Base-by-base conservation (phyloP, 2,113 vertebrate species). In the Eulacestoma nigropectus region DNA sequence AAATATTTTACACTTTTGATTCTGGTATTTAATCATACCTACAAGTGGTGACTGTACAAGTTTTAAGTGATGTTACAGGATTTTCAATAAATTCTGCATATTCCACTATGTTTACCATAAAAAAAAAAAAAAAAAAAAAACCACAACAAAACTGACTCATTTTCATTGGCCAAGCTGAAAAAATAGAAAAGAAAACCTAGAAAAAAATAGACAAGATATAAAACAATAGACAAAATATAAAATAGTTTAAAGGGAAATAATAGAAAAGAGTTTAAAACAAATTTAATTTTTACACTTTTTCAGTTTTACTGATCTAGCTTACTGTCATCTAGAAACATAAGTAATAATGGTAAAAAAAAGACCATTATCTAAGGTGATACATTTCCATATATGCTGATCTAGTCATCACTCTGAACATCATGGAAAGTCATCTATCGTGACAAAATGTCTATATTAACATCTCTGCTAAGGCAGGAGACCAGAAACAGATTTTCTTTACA, bases 401-500 rank as follows among this genome's bases (percentile, higher is more conserved):
- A 46, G 29, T 47, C 47, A 46, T 52, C 87, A 39, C 20, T 23
- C 23, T 89, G 44, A 70, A 84, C 32, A 29, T 27, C 21, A 56
- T 21, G 55, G n/a, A 57, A 90, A 83, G 13, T 42, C 35, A 81
- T 26, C 30, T 84, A 7, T 33, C 39, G 73, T 75, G 32, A 33
- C 42, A 84, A 32, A 55, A 77, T 44, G 8, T 75, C 41, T 55
- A 25, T 39, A 72, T 64, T 60, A 78, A 37, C 11, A 63, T 33
- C 17, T 84, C 73, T 86, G 33, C 41, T 82, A 84, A 82, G 22
- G 42, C 21, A 93, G 47, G 26, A 89, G 11, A 74, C 35, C 26
- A 87, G 33, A 92, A 84, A 72, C 64, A 90, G 30, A 56, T 89
- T 91, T 92, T 91, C 29, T 56, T 75, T 65, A 25, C 59, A 39